Conservation (phyloP, 2,888 invertebrate genomes). For the Aromia moschata region DNA sequence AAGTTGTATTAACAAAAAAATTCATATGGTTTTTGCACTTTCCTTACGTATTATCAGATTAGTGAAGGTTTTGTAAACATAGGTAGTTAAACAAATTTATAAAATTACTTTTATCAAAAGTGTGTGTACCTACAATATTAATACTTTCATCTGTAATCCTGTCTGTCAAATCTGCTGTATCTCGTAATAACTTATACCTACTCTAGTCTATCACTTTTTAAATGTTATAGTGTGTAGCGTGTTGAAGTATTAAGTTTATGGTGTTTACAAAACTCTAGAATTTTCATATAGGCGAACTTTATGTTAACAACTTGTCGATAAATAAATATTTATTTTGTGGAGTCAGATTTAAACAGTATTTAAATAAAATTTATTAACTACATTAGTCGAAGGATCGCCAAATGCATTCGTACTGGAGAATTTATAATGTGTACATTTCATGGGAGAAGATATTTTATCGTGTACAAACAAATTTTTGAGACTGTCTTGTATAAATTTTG, state of each 20-base stretch:
- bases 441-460: background rate
- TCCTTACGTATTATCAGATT: constrained; percentile 7
- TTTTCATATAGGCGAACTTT: constrained; percentile 13
- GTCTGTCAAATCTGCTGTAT: constrained; percentile 46
- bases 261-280: constrained; percentile 34
- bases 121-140: constrained; percentile 22
- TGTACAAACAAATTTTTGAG: constrained; percentile 20
- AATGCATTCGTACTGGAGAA: constrained; percentile 6
- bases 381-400: constrained; percentile 11
- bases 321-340: constrained; percentile 14
- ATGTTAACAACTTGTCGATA: constrained; percentile 1
- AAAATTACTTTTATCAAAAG: constrained; percentile 9
- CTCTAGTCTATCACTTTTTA: constrained; percentile 51
- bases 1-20: too few species aligned
- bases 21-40: too few species aligned
- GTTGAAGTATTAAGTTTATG: constrained; percentile 34
- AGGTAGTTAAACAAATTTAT: constrained; percentile 11
- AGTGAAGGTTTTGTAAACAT: constrained; percentile 22
- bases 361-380: constrained; percentile 4
- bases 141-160: constrained; percentile 38
- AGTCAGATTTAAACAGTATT: constrained; percentile 20
- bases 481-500: constrained; percentile 19
- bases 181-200: constrained; percentile 43
- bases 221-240: constrained; percentile 48
- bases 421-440: background rate